These are phyloP conservation scores for Chaitophorus viminalis DNA, from an alignment of 2,888 invertebrate species.

Conservation along the genomic window DNA sequence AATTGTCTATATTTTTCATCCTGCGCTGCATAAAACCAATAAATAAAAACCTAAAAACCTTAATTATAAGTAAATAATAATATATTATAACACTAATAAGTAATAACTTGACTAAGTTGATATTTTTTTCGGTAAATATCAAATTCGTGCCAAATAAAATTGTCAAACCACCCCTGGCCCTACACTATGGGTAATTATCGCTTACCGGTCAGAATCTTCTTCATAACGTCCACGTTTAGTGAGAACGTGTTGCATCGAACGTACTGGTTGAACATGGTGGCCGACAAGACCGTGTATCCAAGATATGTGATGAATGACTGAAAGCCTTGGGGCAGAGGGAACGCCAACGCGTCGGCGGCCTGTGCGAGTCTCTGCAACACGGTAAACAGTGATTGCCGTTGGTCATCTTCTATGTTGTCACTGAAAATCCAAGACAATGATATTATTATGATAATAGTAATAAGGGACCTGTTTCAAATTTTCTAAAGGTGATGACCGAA, in stretches of 20 bases:
- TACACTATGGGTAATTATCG: too few species aligned
- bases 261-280: conserved; percentile 84
- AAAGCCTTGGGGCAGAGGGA: conserved; percentile 86
- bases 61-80: too few species aligned
- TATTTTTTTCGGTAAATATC: too few species aligned
- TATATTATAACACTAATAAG: too few species aligned
- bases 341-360: conserved; percentile 82
- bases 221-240: conserved; percentile 87
- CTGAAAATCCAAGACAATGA: conserved; percentile 68
- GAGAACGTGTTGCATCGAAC: conserved; percentile 84
- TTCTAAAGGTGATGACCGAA: not conserved
- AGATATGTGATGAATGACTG: conserved; percentile 89
- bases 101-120: too few species aligned
- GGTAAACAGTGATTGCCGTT: conserved; percentile 79
- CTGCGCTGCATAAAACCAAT: too few species aligned
- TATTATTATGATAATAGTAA: not conserved
- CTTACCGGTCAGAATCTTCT: conserved; percentile 81
- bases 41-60: too few species aligned
- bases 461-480: not conserved
- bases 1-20: too few species aligned
- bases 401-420: conserved; percentile 78
- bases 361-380: conserved; percentile 84
- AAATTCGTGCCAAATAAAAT: too few species aligned
- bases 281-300: conserved; percentile 81
- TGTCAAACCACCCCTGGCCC: too few species aligned